These are phyloP conservation scores for Columba janthina DNA, from an alignment of 2,113 vertebrate species.

Conservation along the genomic window DNA sequence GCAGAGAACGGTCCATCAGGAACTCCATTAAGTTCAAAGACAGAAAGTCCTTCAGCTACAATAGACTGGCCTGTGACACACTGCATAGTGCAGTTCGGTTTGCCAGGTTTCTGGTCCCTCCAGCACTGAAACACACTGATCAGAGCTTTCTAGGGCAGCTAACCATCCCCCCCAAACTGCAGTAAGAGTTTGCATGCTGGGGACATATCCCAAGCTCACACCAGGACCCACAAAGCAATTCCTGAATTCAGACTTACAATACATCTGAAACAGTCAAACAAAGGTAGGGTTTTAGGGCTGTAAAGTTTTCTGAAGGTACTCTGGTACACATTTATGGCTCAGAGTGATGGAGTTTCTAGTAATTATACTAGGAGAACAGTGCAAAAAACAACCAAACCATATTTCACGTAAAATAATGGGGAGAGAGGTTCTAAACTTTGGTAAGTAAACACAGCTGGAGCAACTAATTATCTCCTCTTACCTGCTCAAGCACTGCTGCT, in stretches of 20 bases:
- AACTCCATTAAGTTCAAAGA: neutral
- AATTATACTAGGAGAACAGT: neutral
- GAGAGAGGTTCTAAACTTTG: neutral
- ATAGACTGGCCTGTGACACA: neutral
- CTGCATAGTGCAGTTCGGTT: neutral
- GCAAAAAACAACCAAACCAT: neutral
- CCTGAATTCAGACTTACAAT: neutral
- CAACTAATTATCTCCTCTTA: neutral
- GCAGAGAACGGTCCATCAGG: neutral
- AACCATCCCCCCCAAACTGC: neutral
- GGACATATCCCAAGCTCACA: neutral
- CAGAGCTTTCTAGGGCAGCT: neutral
- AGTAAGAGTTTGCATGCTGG: neutral
- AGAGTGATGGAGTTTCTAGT: neutral
- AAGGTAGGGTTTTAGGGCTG: neutral
- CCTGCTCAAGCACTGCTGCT: neutral
- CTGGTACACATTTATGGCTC: neutral
- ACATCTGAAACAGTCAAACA: neutral
- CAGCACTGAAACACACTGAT: neutral
- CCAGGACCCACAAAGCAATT: neutral
- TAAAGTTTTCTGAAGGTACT: neutral
- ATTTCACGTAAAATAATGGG: neutral
- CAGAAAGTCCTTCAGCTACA: neutral
- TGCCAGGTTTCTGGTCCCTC: neutral
- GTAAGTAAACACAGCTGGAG: neutral